Percentiles rank a stretch among this genome's conserved stretches.
Evolutionary conservation across 2,113 vertebrate genomes (phyloP).

Genomic region (Cisticola juncidis): DNA sequence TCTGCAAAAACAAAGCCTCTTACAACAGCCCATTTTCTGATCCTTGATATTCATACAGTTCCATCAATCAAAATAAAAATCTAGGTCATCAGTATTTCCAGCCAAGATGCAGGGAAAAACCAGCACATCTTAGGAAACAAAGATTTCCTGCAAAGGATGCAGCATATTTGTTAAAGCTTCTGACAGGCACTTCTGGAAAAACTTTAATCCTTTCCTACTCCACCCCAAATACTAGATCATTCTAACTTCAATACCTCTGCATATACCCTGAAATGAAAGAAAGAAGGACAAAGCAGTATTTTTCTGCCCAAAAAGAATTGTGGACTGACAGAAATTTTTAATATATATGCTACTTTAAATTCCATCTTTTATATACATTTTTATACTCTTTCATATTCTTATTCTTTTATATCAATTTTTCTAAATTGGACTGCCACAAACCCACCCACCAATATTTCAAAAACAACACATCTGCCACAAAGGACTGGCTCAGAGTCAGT

Average conservation of each 20-base stretch:
- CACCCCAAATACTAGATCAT: not conserved
- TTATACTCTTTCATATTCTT: not conserved
- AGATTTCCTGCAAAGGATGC: not conserved
- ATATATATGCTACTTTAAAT: not conserved
- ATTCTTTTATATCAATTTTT: not conserved
- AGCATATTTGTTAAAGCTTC: not conserved
- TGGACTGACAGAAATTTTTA: not conserved
- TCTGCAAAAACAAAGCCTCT: constrained; percentile 30
- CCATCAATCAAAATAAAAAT: constrained; percentile 49
- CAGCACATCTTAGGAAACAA: not conserved
- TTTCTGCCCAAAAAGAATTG: not conserved
- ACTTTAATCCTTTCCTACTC: not conserved
- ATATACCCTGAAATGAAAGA: not conserved
- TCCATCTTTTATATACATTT: not conserved
- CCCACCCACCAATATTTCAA: not conserved
- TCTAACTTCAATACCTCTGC: not conserved
- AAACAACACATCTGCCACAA: not conserved
- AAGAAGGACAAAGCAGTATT: not conserved
- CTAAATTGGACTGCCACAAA: not conserved
- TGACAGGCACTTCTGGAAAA: not conserved
- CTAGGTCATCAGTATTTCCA: constrained; percentile 41
- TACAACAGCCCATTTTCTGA: constrained; percentile 17
- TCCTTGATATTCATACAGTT: not conserved
- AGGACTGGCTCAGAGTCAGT: not conserved
- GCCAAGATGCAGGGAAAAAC: not conserved